Percentiles rank a stretch among this genome's conserved stretches.
Evolutionary conservation across 2,797 vertebrate species (phyloP).

Genomic region (Gallinago stenura): DNA sequence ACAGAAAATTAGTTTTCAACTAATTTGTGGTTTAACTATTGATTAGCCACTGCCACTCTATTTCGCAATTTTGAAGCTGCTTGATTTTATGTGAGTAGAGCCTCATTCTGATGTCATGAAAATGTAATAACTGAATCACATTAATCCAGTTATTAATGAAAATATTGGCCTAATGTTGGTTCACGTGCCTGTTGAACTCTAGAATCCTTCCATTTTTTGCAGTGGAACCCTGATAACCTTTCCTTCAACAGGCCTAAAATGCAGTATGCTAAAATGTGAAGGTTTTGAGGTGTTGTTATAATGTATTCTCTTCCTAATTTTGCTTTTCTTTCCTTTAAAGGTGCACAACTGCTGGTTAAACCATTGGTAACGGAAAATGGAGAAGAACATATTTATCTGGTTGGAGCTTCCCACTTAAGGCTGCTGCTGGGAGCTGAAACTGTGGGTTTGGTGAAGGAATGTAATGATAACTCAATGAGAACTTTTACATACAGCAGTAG

Average conservation of each 20-base stretch:
- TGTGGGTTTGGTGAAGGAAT: slow-evolving; percentile 92
- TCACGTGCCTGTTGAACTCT: not conserved
- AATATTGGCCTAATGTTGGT: not conserved
- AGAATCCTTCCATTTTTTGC: not conserved
- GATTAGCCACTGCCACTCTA: not conserved
- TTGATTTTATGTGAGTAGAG: not conserved
- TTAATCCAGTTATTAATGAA: not conserved
- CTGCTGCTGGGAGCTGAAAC: slow-evolving; percentile 91
- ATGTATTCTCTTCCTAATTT: slow-evolving; percentile 1
- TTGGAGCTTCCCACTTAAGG: slow-evolving; percentile 86
- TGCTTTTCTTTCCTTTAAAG: slow-evolving; percentile 74
- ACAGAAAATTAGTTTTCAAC: not conserved
- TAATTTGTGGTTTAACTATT: not conserved
- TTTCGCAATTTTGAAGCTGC: not conserved
- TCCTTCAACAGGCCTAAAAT: not conserved
- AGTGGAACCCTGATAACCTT: not conserved
- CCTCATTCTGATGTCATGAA: not conserved
- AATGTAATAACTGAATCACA: not conserved
- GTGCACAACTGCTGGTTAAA: slow-evolving; percentile 89
- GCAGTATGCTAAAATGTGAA: not conserved
- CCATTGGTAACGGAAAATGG: slow-evolving; percentile 78
- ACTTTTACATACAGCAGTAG: slow-evolving; percentile 87
- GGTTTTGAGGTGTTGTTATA: not conserved
- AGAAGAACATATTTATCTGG: slow-evolving; percentile 87
- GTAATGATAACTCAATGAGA: slow-evolving; percentile 89